These are phyloP conservation scores for Drosophila littoralis DNA, from an alignment of 1,140 invertebrate species.

Conservation along the genomic window DNA sequence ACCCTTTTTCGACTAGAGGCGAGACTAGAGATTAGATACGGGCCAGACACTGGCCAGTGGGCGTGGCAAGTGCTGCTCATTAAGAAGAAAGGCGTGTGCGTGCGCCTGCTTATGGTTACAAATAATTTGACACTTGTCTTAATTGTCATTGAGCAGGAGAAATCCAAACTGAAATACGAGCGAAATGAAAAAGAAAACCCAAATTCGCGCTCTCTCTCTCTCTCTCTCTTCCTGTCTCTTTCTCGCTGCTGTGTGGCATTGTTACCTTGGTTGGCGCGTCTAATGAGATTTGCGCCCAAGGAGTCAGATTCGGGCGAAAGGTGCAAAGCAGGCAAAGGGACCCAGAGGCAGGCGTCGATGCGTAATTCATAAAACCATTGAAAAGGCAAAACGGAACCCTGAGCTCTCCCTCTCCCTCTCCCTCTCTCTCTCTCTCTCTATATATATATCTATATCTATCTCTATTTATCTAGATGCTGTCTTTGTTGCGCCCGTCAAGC, in stretches of 20 bases:
- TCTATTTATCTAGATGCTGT: constrained; percentile 42
- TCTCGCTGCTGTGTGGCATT: constrained; percentile 25
- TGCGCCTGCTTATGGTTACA: constrained; percentile 47
- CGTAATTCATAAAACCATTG: constrained; percentile 80
- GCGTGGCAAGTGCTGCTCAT: constrained; percentile 45
- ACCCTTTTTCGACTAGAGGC: constrained; percentile 44
- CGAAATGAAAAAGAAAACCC: neutral
- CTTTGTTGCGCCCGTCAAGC: constrained; percentile 36
- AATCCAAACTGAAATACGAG: constrained; percentile 26
- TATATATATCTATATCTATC: constrained; percentile 4
- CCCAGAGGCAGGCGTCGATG: constrained; percentile 63
- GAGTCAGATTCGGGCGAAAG: constrained; percentile 61
- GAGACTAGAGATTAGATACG: neutral
- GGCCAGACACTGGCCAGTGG: neutral
- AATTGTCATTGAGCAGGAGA: constrained; percentile 61
- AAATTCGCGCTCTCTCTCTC: neutral
- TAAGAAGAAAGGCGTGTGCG: constrained; percentile 23
- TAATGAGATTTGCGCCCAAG: constrained; percentile 72
- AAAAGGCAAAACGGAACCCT: constrained; percentile 55
- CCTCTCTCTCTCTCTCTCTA: neutral
- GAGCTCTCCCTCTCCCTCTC: neutral
- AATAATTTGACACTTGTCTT: constrained; percentile 77
- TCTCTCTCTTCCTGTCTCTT: neutral
- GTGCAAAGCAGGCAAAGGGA: constrained; percentile 29
- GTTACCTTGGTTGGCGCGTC: constrained; percentile 40